A percentile compares a stretch with the other conserved stretches of the same genome.
phyloP scores from a whole-genome alignment of 2,888 invertebrate genomes.

The Acronicta alni region DNA sequence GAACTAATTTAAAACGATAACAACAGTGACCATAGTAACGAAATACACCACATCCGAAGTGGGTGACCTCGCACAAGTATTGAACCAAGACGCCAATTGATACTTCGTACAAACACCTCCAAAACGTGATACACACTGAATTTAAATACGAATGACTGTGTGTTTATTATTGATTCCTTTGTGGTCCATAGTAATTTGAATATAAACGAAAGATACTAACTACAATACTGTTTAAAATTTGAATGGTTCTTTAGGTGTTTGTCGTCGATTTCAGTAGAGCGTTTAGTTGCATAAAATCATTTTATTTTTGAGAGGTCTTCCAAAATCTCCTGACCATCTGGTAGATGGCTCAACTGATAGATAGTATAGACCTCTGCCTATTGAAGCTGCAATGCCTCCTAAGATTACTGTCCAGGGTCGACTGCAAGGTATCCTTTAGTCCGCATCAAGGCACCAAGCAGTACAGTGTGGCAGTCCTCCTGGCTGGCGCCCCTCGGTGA shows the following conservation, averaged over 20 bases:
- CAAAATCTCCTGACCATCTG: background rate
- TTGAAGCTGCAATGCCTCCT: no score
- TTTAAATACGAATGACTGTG: background rate
- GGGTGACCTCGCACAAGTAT: slow-evolving; percentile 55
- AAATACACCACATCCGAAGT: slow-evolving; percentile 46
- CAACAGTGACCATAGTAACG: slow-evolving; percentile 53
- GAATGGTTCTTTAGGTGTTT: background rate
- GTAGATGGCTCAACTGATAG: no score
- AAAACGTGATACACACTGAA: slow-evolving; percentile 16
- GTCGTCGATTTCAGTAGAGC: background rate
- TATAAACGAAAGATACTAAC: background rate
- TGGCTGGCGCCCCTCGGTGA: no score
- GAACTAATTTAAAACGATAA: slow-evolving; percentile 18
- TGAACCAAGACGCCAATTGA: slow-evolving; percentile 51
- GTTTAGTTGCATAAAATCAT: no score
- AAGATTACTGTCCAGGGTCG: no score
- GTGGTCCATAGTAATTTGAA: background rate
- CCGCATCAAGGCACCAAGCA: no score
- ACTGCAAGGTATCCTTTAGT: no score
- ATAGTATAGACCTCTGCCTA: no score
- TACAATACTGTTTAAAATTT: background rate
- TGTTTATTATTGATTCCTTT: background rate
- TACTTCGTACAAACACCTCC: slow-evolving; percentile 20
- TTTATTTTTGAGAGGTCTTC: background rate
- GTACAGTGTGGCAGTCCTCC: no score